phyloP scores from a whole-genome alignment of 2,797 vertebrate genomes.

The Spondyliosoma cantharus region DNA sequence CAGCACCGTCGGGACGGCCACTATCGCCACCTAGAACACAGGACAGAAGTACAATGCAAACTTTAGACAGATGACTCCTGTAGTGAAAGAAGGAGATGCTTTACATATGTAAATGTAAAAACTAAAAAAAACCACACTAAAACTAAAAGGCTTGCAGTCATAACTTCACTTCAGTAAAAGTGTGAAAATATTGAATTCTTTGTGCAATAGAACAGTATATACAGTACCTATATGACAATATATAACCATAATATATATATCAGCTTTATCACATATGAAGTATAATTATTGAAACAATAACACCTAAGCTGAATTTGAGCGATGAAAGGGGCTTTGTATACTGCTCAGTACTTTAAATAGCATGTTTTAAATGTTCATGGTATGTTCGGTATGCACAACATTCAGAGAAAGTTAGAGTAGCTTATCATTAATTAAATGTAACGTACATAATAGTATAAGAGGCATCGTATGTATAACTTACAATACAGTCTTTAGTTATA shows the following conservation, averaged over 20 bases:
- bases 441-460: not conserved
- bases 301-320: not conserved
- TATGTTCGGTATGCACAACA: not conserved
- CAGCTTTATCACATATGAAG: not conserved
- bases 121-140: not conserved
- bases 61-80: not conserved
- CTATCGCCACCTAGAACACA: conserved; percentile 85
- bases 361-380: not conserved
- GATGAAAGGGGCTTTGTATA: no score
- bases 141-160: not conserved
- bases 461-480: not conserved
- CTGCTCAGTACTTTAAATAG: not conserved
- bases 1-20: conserved; percentile 85
- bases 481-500: not conserved
- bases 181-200: not conserved
- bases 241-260: no score
- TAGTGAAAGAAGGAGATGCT: not conserved
- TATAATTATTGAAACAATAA: not conserved
- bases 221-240: no score
- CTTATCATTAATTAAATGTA: not conserved
- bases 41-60: not conserved
- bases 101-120: not conserved
- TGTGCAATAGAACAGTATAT: no score
- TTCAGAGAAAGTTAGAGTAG: no score
- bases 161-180: not conserved